These are phyloP conservation scores for Cantharis lateralis DNA, from an alignment of 2,888 invertebrate species.

Conservation along the genomic window DNA sequence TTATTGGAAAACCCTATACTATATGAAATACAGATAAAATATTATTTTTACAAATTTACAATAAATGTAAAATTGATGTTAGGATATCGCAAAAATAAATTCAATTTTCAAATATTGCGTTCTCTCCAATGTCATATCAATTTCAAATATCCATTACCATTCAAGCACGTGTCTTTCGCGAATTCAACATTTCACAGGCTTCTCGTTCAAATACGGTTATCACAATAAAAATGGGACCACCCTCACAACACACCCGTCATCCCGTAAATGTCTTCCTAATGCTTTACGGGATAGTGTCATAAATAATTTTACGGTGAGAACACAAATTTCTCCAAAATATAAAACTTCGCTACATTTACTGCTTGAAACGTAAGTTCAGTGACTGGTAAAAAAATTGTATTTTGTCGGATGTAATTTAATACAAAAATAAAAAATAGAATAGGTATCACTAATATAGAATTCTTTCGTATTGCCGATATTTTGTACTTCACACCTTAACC, in stretches of 20 bases:
- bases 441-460: background rate
- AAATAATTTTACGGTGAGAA: conserved; percentile 51
- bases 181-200: conserved; percentile 48
- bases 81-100: conserved; percentile 40
- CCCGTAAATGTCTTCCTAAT: conserved; percentile 47
- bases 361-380: background rate
- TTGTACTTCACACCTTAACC: conserved; percentile 11
- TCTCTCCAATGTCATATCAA: conserved; percentile 47
- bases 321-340: conserved; percentile 40
- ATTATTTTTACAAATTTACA: conserved; percentile 8
- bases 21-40: conserved; percentile 8
- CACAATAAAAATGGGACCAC: conserved; percentile 47
- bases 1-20: too few species aligned
- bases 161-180: conserved; percentile 48
- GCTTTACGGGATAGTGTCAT: conserved; percentile 46
- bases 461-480: background rate
- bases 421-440: background rate
- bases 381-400: background rate
- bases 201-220: conserved; percentile 43
- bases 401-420: background rate
- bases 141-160: conserved; percentile 46
- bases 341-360: conserved; percentile 20
- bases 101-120: conserved; percentile 49
- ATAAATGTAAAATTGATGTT: conserved; percentile 21
- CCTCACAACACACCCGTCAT: conserved; percentile 37